These are phyloP conservation scores for Hylomyscus alleni DNA, from an alignment of 2,797 vertebrate genomes.

Conservation along the genomic window DNA sequence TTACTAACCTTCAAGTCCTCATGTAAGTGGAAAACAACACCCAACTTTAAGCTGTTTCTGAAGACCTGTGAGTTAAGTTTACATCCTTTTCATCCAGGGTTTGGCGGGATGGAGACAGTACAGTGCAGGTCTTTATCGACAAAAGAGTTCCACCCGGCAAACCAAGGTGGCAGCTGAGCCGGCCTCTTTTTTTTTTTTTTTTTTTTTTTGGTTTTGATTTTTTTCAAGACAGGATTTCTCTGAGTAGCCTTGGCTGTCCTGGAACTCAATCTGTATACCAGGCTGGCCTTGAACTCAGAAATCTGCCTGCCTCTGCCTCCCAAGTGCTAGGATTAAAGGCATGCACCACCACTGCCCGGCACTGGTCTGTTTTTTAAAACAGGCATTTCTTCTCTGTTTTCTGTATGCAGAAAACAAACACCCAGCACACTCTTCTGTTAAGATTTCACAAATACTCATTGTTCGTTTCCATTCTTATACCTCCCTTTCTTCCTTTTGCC, in stretches of 20 bases:
- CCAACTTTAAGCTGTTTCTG: background rate
- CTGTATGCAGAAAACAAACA: fast-evolving
- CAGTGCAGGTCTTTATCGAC: background rate
- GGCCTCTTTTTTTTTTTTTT: background rate
- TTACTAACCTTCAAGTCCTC: background rate
- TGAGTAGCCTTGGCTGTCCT: no score
- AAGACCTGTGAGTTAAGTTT: background rate
- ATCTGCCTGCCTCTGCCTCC: no score
- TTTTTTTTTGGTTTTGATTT: no score
- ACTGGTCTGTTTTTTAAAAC: no score
- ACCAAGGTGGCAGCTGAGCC: background rate
- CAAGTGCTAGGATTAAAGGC: no score
- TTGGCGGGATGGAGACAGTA: background rate
- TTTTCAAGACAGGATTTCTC: no score
- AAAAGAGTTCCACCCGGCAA: background rate
- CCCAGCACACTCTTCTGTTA: background rate
- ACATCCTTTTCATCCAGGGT: fast-evolving
- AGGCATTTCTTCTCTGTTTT: background rate
- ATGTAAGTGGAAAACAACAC: background rate
- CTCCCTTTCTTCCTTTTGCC: background rate
- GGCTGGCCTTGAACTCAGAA: no score
- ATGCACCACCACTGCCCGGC: no score
- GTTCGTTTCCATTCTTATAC: background rate
- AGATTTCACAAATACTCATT: no score
- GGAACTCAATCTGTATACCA: no score